phyloP scores from a whole-genome alignment of 2,888 invertebrate genomes.

The Chydorus sphaericus region DNA sequence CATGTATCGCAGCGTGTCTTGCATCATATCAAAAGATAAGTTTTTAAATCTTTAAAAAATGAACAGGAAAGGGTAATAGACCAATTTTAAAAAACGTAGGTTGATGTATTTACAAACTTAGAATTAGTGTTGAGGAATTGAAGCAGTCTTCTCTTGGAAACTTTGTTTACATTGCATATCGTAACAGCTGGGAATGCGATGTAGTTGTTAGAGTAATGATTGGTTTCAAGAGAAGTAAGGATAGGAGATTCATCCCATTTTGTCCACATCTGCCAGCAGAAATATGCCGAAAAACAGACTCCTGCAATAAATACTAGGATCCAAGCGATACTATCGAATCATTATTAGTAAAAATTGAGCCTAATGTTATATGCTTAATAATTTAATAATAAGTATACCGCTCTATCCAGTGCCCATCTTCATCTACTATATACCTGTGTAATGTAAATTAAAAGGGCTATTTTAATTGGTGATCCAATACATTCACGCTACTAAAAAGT shows the following conservation, averaged over 20 bases:
- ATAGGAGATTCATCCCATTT: constrained; percentile 60
- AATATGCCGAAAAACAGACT: constrained; percentile 17
- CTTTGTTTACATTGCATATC: constrained; percentile 71
- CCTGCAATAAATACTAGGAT: constrained; percentile 18
- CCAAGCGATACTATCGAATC: constrained; percentile 20
- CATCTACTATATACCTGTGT: background rate
- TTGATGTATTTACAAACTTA: too few species aligned
- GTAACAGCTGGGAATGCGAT: constrained; percentile 73
- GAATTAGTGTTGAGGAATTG: constrained; percentile 16
- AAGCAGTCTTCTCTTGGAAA: constrained; percentile 33
- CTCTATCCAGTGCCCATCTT: background rate
- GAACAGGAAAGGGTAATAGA: background rate
- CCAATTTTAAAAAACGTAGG: background rate
- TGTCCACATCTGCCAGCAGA: constrained; percentile 20
- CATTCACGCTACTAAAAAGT: too few species aligned
- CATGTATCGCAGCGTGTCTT: background rate
- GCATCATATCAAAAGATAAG: background rate
- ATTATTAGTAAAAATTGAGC: background rate
- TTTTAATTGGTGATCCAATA: too few species aligned
- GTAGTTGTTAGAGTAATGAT: constrained; percentile 45
- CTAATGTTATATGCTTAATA: too few species aligned
- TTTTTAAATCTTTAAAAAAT: background rate
- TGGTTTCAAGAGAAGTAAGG: constrained; percentile 61
- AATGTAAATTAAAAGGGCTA: too few species aligned
- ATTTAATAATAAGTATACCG: background rate